A percentile compares a stretch with the other conserved stretches of the same genome.
These are phyloP conservation scores for Pluvialis apricaria DNA, from an alignment of 2,113 vertebrate species.

Conservation along the genomic window DNA sequence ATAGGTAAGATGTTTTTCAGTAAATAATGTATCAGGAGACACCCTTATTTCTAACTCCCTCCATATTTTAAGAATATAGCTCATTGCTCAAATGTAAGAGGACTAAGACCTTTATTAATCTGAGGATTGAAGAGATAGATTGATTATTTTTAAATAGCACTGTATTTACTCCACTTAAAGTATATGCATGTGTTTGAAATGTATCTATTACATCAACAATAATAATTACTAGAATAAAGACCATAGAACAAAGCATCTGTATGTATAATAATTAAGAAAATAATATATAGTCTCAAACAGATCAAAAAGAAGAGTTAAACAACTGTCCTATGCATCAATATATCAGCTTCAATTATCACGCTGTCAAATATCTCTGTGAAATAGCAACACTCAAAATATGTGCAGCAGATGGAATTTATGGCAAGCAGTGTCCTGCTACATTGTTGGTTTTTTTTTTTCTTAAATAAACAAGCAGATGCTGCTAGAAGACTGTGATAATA, in stretches of 20 bases:
- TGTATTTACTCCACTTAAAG: background rate
- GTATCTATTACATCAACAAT: background rate
- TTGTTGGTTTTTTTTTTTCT: background rate
- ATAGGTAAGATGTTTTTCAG: background rate
- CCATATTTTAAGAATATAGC: background rate
- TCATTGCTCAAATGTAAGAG: background rate
- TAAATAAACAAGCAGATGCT: slow-evolving; percentile 46
- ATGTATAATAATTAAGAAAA: background rate
- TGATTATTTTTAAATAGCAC: background rate
- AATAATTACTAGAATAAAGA: background rate
- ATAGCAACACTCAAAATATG: background rate
- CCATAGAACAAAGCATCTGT: background rate
- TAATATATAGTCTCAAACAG: background rate
- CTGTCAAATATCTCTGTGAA: background rate
- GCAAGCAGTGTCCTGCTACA: background rate
- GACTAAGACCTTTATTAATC: background rate
- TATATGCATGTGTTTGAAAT: background rate
- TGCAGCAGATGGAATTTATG: slow-evolving; percentile 39
- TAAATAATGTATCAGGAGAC: background rate
- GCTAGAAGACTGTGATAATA: background rate
- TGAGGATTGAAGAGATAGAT: background rate
- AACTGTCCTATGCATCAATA: background rate
- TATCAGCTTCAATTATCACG: background rate
- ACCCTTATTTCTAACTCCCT: background rate
- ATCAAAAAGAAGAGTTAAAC: background rate